Evolutionary conservation across 92 coral and sea anemone species (phyloP).

Genomic region (Virgularia gustaviana): DNA sequence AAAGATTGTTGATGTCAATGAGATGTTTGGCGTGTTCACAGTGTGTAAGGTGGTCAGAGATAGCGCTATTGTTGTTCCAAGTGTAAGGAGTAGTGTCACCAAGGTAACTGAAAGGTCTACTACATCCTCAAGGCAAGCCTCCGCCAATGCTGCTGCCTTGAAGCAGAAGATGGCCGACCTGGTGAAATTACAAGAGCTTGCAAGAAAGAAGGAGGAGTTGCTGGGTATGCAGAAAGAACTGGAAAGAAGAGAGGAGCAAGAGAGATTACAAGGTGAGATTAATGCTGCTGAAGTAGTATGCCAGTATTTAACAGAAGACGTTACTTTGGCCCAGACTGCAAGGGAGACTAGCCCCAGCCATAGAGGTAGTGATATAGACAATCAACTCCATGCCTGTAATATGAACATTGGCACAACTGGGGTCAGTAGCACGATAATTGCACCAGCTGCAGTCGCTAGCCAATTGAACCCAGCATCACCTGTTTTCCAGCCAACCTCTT

Average conservation of each 20-base stretch:
- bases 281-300: conserved; percentile 12
- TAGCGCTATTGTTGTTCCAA: too few species aligned
- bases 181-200: conserved; percentile 16
- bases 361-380: background rate
- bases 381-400: background rate
- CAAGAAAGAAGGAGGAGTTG: conserved; percentile 11
- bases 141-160: conserved; percentile 22
- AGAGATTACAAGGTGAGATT: conserved; percentile 17
- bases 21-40: too few species aligned
- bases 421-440: background rate
- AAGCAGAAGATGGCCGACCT: conserved; percentile 18
- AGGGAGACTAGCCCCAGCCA: background rate
- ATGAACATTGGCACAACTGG: too few species aligned
- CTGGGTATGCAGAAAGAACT: conserved; percentile 17
- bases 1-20: too few species aligned
- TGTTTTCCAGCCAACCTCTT: background rate
- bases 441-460: background rate
- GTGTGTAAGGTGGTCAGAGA: too few species aligned
- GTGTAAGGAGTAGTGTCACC: background rate
- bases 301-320: background rate
- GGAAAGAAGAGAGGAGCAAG: conserved; percentile 30
- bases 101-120: background rate
- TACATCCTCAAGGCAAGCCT: conserved; percentile 19
- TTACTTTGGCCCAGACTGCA: background rate
- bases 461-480: background rate